A percentile compares a stretch with the other conserved stretches of the same genome.
phyloP scores from a whole-genome alignment of 1,140 invertebrate genomes.

The Drosophila paulistorum region DNA sequence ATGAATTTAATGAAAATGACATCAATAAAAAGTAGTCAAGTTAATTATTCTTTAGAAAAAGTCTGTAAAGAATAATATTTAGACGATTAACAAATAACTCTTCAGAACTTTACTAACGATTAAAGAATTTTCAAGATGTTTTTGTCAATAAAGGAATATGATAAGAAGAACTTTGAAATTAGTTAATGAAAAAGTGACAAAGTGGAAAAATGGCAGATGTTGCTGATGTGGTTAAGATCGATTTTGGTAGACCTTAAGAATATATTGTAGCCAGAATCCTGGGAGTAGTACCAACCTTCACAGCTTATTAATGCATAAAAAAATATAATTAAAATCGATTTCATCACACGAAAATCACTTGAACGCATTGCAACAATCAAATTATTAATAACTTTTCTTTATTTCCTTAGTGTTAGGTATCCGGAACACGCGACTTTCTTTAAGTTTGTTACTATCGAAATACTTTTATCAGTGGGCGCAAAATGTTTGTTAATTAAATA shows the following conservation, averaged over 20 bases:
- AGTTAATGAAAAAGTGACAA: too few relatives aligned
- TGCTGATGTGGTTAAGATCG: too few relatives aligned
- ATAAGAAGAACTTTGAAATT: too few relatives aligned
- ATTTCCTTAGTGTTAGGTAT: constrained; percentile 19
- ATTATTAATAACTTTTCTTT: constrained; percentile 3
- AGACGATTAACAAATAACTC: too few relatives aligned
- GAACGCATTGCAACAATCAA: constrained; percentile 34
- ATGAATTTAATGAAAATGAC: too few relatives aligned
- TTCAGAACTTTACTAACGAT: too few relatives aligned
- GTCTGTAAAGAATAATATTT: too few relatives aligned
- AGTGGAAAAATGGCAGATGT: too few relatives aligned
- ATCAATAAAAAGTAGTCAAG: not conserved
- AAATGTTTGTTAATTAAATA: constrained; percentile 58
- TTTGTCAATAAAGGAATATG: too few relatives aligned
- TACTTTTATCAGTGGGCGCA: constrained; percentile 45
- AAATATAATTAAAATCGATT: constrained; percentile 36
- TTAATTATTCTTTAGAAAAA: not conserved
- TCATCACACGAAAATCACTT: constrained; percentile 34
- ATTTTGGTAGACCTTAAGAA: too few relatives aligned
- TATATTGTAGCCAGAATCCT: not conserved
- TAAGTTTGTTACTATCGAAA: constrained; percentile 35
- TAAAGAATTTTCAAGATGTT: too few relatives aligned
- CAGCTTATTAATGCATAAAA: constrained; percentile 22
- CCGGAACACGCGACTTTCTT: constrained; percentile 36
- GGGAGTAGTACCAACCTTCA: constrained; percentile 57